A percentile compares a stretch with the other conserved stretches of the same genome.
phyloP scores from a whole-genome alignment of 2,113 vertebrate species.

The Callopanchax toddi region DNA sequence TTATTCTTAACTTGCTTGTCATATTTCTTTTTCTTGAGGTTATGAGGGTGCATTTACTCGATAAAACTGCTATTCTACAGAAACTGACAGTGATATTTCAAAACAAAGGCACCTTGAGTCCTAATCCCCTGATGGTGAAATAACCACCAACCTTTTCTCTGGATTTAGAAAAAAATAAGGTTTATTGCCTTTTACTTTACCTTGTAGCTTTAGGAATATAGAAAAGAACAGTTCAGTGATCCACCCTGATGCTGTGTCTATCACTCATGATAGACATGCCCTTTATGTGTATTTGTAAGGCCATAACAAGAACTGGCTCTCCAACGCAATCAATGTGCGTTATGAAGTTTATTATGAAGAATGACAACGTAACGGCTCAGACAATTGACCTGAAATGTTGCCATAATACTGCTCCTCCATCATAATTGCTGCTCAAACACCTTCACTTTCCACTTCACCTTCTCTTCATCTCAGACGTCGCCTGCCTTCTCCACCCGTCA shows the following conservation, averaged over 20 bases:
- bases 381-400: slow-evolving; percentile 26
- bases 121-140: too few relatives aligned
- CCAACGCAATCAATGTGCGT: slow-evolving; percentile 46
- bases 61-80: too few relatives aligned
- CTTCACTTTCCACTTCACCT: slow-evolving; percentile 49
- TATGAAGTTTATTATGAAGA: slow-evolving; percentile 40
- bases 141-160: too few relatives aligned
- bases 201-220: too few relatives aligned
- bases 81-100: too few relatives aligned
- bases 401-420: slow-evolving; percentile 49
- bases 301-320: slow-evolving; percentile 24
- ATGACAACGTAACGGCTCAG: slow-evolving; percentile 33
- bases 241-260: neutral
- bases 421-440: slow-evolving; percentile 46
- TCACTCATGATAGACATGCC: slow-evolving; percentile 12
- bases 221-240: too few relatives aligned
- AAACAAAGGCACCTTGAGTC: too few relatives aligned
- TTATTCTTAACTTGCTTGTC: too few relatives aligned
- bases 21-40: too few relatives aligned
- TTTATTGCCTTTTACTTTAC: too few relatives aligned
- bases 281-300: slow-evolving; percentile 19
- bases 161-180: too few relatives aligned
- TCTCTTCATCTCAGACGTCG: slow-evolving; percentile 20
- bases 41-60: too few relatives aligned
- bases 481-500: neutral